These are phyloP conservation scores for Teinopalpus imperialis DNA, from an alignment of 2,888 invertebrate species.

Conservation along the genomic window DNA sequence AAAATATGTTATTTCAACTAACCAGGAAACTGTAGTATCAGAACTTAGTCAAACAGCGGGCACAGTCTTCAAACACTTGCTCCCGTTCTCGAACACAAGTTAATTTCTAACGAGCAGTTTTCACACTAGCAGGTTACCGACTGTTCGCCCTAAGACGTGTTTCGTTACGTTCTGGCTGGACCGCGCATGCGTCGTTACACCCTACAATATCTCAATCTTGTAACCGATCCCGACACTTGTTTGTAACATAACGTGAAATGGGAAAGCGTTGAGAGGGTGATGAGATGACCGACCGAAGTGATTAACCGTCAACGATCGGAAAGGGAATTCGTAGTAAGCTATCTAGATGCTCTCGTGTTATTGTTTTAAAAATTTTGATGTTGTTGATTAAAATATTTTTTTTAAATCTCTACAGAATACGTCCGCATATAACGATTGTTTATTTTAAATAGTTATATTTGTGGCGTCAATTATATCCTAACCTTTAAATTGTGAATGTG, in stretches of 20 bases:
- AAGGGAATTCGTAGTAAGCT: conserved; percentile 7
- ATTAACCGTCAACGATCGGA: conserved; percentile 3
- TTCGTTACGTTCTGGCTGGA: conserved; percentile 26
- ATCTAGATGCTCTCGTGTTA: background rate
- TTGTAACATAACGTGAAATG: conserved; percentile 24
- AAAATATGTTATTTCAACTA: too few species aligned
- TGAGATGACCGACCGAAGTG: conserved; percentile 2
- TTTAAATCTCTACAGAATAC: too few species aligned
- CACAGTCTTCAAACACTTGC: too few species aligned
- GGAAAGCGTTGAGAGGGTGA: conserved; percentile 13
- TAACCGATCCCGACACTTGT: conserved; percentile 25
- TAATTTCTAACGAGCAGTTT: background rate
- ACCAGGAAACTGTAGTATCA: too few species aligned
- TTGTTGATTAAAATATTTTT: too few species aligned
- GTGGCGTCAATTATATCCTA: too few species aligned
- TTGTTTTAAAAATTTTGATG: background rate
- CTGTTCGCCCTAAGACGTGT: conserved; percentile 18
- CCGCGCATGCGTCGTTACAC: conserved; percentile 31
- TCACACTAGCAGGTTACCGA: conserved; percentile 18
- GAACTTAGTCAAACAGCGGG: too few species aligned
- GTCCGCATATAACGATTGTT: too few species aligned
- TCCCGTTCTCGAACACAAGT: too few species aligned
- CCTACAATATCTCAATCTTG: conserved; percentile 20
- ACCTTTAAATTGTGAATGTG: too few species aligned
- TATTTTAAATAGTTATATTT: too few species aligned